A percentile compares a stretch with the other conserved stretches of the same genome.
These are phyloP conservation scores for Hyles euphorbiae DNA, from an alignment of 1,140 invertebrate genomes.

Conservation along the genomic window DNA sequence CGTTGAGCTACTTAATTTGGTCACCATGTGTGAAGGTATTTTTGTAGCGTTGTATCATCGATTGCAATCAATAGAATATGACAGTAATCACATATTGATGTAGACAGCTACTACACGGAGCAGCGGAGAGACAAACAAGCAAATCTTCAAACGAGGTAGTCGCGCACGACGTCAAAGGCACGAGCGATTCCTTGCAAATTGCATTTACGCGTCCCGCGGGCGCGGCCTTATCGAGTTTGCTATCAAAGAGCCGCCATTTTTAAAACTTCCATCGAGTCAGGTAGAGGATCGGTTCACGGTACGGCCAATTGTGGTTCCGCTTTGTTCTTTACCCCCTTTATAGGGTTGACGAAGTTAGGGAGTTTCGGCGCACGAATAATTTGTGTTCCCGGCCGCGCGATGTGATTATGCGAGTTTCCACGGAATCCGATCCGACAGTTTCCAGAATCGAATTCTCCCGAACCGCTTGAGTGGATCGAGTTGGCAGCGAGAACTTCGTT, in stretches of 20 bases:
- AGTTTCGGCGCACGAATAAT: conserved; percentile 70
- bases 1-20: too few relatives aligned
- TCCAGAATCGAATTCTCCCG: conserved; percentile 49
- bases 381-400: conserved; percentile 66
- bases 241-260: conserved; percentile 72
- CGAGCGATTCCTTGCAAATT: conserved; percentile 65
- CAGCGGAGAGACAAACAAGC: conserved; percentile 43
- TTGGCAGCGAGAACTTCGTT: conserved; percentile 39
- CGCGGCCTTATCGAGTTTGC: conserved; percentile 63
- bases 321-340: conserved; percentile 67
- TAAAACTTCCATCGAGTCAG: conserved; percentile 70
- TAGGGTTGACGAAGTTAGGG: conserved; percentile 69
- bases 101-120: too few relatives aligned
- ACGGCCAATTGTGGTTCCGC: conserved; percentile 67
- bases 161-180: conserved; percentile 60
- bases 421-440: conserved; percentile 58
- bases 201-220: conserved; percentile 71
- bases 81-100: too few relatives aligned
- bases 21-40: too few relatives aligned
- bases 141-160: conserved; percentile 46
- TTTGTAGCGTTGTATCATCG: too few relatives aligned
- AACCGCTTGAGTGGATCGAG: conserved; percentile 41
- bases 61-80: too few relatives aligned
- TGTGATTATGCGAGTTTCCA: conserved; percentile 61
- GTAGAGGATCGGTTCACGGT: conserved; percentile 48